Percentiles rank a stretch among this genome's conserved stretches.
phyloP scores from a whole-genome alignment of 2,888 invertebrate species.

The Dorcus hopei region DNA sequence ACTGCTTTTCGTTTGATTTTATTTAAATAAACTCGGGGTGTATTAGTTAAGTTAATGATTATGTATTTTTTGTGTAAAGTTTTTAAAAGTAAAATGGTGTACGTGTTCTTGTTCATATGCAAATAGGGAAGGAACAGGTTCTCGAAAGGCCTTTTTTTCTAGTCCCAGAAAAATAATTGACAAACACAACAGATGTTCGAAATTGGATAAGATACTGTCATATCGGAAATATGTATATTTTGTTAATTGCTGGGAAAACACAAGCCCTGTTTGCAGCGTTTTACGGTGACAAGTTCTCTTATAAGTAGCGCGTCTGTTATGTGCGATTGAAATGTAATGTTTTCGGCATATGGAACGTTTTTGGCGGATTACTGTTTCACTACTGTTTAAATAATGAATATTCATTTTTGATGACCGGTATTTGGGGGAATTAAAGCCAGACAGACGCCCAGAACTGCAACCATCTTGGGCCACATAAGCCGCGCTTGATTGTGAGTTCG shows the following conservation, averaged over 20 bases:
- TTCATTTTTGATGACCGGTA: constrained; percentile 33
- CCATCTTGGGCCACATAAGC: constrained; percentile 5
- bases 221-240: constrained; percentile 37
- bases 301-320: constrained; percentile 31
- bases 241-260: constrained; percentile 43
- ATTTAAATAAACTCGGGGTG: no score
- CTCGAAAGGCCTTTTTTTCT: not conserved
- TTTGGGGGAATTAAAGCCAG: constrained; percentile 28
- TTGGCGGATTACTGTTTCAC: constrained; percentile 30
- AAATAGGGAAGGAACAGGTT: constrained; percentile 1
- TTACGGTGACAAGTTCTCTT: constrained; percentile 37
- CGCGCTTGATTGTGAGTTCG: not conserved
- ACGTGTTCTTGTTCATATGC: not conserved
- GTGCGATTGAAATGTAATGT: constrained; percentile 36
- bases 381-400: constrained; percentile 40
- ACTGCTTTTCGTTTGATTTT: no score
- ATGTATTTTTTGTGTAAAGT: not conserved
- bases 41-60: not conserved
- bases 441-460: constrained; percentile 21
- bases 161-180: constrained; percentile 20
- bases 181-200: constrained; percentile 39
- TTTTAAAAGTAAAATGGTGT: not conserved
- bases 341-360: constrained; percentile 37
- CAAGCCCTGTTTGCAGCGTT: constrained; percentile 37
- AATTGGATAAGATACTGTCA: constrained; percentile 42